phyloP scores from a whole-genome alignment of 2,888 invertebrate genomes.

The Gortyna flavago region DNA sequence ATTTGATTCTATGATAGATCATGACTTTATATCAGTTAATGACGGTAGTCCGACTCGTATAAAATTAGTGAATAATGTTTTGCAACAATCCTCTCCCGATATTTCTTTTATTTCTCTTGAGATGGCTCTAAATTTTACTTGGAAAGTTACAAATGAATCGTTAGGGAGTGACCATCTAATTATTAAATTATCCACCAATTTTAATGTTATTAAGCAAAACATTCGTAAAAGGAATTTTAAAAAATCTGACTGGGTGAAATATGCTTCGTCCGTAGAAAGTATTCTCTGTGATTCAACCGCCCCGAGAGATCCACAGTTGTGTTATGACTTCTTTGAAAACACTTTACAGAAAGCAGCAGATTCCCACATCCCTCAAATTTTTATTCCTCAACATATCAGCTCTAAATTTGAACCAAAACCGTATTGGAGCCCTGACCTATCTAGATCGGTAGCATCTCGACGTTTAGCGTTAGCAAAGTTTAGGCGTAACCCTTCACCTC shows the following conservation, averaged over 20 bases:
- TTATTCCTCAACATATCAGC: not conserved
- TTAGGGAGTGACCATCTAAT: not conserved
- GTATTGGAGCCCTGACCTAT: not conserved
- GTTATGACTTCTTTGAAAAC: not conserved
- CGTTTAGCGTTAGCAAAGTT: conserved; percentile 1
- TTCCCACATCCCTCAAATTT: not conserved
- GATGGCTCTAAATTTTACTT: conserved; percentile 3
- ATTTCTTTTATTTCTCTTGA: not conserved
- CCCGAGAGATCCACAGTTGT: not conserved
- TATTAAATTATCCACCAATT: conserved; percentile 6
- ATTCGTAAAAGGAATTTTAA: conserved; percentile 6
- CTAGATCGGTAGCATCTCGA: not conserved
- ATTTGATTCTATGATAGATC: conserved; percentile 1
- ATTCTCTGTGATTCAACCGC: not conserved
- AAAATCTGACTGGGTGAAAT: not conserved
- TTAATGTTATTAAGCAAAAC: not conserved
- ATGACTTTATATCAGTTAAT: not conserved
- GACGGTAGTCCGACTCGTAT: conserved; percentile 4
- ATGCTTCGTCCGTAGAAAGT: not conserved
- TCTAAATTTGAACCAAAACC: not conserved
- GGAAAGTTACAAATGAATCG: conserved; percentile 1
- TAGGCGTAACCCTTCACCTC: not conserved
- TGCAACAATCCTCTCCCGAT: conserved; percentile 1
- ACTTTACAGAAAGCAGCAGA: conserved; percentile 5
- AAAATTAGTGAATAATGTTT: not conserved